Evolutionary conservation across 2,888 invertebrate genomes (phyloP).

Genomic region (Apotomis betuletana): DNA sequence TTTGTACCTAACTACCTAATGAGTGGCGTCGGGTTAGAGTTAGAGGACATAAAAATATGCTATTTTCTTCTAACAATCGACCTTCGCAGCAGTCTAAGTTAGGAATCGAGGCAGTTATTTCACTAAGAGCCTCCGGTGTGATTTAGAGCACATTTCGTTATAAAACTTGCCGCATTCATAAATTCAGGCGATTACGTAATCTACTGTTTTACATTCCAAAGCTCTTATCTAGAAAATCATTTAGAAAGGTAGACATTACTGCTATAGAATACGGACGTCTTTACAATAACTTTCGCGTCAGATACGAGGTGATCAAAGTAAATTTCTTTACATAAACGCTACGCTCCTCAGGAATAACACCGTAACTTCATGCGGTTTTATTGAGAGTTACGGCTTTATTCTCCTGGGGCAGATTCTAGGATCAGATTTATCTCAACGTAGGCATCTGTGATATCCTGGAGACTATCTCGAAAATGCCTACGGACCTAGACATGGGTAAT

Average conservation of each 20-base stretch:
- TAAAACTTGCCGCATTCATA: slow-evolving; percentile 15
- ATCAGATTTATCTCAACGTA: slow-evolving; percentile 4
- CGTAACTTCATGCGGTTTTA: not conserved
- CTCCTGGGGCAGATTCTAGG: not conserved
- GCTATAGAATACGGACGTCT: not conserved
- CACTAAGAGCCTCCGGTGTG: slow-evolving; percentile 12
- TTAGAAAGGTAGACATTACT: not conserved
- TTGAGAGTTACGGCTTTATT: not conserved
- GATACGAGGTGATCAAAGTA: not conserved
- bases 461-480: not conserved
- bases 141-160: slow-evolving; percentile 17
- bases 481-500: not conserved
- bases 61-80: too few relatives aligned
- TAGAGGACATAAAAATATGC: too few relatives aligned
- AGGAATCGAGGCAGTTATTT: not conserved
- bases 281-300: not conserved
- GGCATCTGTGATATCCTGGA: not conserved
- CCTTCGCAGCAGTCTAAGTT: not conserved
- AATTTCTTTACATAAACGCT: not conserved
- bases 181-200: slow-evolving; percentile 12
- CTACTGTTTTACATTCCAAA: not conserved
- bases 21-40: too few relatives aligned
- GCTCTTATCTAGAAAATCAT: not conserved
- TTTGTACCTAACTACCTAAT: too few relatives aligned
- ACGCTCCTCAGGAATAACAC: not conserved